These are phyloP conservation scores for Eupithecia pulchellata DNA, from an alignment of 2,888 invertebrate species.

Conservation along the genomic window DNA sequence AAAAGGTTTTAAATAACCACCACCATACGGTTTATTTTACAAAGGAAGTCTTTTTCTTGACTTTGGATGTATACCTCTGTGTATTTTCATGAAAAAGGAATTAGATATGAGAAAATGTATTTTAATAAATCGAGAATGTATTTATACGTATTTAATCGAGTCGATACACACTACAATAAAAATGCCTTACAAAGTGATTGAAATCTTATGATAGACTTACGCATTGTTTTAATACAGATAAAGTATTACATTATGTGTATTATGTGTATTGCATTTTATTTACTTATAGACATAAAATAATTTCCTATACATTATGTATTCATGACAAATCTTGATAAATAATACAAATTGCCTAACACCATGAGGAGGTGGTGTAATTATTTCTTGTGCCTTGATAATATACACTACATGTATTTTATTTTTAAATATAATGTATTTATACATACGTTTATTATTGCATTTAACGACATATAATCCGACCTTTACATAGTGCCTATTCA, in stretches of 20 bases:
- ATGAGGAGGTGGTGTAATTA: slow-evolving; percentile 7
- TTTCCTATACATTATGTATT: neutral
- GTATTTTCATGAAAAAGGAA: neutral
- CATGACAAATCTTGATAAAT: neutral
- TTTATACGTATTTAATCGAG: neutral
- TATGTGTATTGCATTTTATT: slow-evolving; percentile 12
- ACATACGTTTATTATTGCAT: slow-evolving; percentile 27
- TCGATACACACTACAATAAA: neutral
- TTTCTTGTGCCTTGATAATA: slow-evolving; percentile 30
- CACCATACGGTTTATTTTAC: neutral
- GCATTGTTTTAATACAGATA: slow-evolving; percentile 8
- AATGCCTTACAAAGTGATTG: slow-evolving; percentile 23
- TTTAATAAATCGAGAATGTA: neutral
- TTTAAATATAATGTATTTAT: slow-evolving; percentile 22
- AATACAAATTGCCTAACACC: neutral
- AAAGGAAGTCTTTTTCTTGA: neutral
- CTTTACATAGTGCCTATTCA: slow-evolving; percentile 28
- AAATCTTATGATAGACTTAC: slow-evolving; percentile 22
- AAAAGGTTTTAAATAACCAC: neutral
- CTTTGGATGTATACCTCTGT: neutral
- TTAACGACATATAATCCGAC: slow-evolving; percentile 29
- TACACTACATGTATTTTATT: slow-evolving; percentile 18
- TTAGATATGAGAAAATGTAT: neutral
- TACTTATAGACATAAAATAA: neutral
- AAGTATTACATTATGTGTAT: slow-evolving; percentile 1